Percentiles rank a stretch among this genome's conserved stretches.
phyloP scores from a whole-genome alignment of 23 tunicate genomes.

The Phallusia fumigata region DNA sequence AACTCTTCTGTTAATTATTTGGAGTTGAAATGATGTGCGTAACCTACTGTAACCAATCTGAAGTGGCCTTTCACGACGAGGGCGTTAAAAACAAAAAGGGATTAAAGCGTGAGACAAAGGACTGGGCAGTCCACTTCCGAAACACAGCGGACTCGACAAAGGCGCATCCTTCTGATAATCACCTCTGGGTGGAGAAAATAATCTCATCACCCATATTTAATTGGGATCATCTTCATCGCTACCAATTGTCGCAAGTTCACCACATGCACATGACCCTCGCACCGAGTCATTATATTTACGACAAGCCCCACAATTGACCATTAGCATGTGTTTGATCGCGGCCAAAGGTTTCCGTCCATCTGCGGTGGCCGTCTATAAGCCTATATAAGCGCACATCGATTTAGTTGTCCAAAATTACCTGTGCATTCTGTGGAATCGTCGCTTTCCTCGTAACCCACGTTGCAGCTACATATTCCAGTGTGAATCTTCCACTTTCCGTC shows the following conservation, averaged over 20 bases:
- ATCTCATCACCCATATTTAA: constrained; percentile 4
- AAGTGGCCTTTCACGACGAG: not conserved
- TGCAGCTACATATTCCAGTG: constrained; percentile 63
- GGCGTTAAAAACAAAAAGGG: not conserved
- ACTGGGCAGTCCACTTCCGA: constrained; percentile 3
- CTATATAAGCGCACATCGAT: no score
- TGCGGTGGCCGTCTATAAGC: no score
- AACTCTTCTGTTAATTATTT: no score
- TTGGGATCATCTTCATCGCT: not conserved
- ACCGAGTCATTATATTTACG: not conserved
- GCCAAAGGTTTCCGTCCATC: no score
- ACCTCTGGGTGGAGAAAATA: not conserved
- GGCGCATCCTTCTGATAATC: constrained; percentile 3
- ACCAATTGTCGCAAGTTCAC: not conserved
- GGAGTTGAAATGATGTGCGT: no score
- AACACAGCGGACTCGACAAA: not conserved
- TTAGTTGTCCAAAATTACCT: constrained; percentile 31
- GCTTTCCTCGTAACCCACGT: constrained; percentile 42
- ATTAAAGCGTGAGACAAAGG: not conserved
- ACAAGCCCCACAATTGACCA: not conserved
- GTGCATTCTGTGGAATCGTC: constrained; percentile 27
- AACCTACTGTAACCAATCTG: no score
- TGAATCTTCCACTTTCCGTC: constrained; percentile 74
- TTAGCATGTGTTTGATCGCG: not conserved
- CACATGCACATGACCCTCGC: not conserved